A percentile compares a stretch with the other conserved stretches of the same genome.
Evolutionary conservation across 35 echinoderm and acorn worm genomes (phyloP).

Genomic region (Acanthaster planci): DNA sequence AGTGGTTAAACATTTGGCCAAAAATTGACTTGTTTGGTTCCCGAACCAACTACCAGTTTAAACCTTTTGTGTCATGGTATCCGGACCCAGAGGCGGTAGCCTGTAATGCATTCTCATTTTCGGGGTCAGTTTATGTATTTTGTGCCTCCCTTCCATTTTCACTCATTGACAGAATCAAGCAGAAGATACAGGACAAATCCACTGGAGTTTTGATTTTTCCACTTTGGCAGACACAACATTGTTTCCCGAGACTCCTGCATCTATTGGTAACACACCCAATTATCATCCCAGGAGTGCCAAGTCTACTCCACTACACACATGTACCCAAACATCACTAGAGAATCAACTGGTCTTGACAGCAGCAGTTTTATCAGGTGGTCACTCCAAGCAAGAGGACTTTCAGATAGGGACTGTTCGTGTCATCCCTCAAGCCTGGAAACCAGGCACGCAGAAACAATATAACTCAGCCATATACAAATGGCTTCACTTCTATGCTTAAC

Average conservation of each 20-base stretch:
- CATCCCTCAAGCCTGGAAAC: conserved; percentile 1
- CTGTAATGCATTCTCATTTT: too few species aligned
- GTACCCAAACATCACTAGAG: neutral
- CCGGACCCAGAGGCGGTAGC: too few species aligned
- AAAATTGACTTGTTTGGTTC: too few species aligned
- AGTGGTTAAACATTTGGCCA: too few species aligned
- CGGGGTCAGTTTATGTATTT: too few species aligned
- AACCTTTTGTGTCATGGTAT: too few species aligned
- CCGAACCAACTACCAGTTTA: too few species aligned
- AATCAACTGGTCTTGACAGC: neutral
- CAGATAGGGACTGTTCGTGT: conserved; percentile 8
- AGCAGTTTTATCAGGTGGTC: neutral
- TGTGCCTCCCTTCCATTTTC: conserved; percentile 42
- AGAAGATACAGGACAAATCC: conserved; percentile 11
- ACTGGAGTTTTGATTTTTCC: conserved; percentile 3
- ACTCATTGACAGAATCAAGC: conserved; percentile 9
- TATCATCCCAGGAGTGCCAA: neutral
- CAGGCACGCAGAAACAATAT: conserved; percentile 26
- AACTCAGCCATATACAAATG: conserved; percentile 32
- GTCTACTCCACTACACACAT: conserved; percentile 9
- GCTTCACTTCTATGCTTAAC: neutral
- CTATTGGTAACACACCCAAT: neutral
- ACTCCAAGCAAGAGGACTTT: conserved; percentile 20
- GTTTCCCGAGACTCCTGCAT: conserved; percentile 19
- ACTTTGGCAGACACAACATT: neutral